Base-by-base conservation (phyloP, 1,140 invertebrate genomes). In the Globodera rostochiensis region DNA sequence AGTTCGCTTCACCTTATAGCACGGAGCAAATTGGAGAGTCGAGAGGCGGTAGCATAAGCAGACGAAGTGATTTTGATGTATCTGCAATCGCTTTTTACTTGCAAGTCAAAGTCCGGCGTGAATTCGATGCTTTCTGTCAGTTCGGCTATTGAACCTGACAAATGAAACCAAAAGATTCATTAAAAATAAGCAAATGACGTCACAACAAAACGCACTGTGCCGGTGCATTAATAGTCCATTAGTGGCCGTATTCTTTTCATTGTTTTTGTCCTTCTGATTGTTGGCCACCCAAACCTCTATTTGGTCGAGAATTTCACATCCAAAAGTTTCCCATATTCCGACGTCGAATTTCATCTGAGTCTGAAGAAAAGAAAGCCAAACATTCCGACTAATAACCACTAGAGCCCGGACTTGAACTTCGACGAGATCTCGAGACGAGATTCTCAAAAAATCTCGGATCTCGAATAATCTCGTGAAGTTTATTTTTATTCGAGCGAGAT, bases 291-390 rank as follows among this genome's bases (percentile, higher is more conserved):
- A 47, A 19, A 69, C 77, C 60, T 87, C 74, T 53, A 88, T 74
- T 36, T 84, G 77, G 70, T 84, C 73, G 4, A 88, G 64, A 46
- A 88, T 75, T 57, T 80, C 82, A 11, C 74, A 64, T 46, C 87
- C 87, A 67, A 88, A 88, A 15, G 45, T 77, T 60, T 88, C 83
- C 87, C 87, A 88, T 2, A 88, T 79, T 6, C 88, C 87, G 1
- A 88, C 87, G 21, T 79, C 53, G 64, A 88, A 88, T 36, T 84
- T 75, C 88, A 88, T 88, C 15, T 83, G 71, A 49, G 74, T 73
- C 79, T 84, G 49, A 84, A 83, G 57, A 36, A 36, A 36, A 36
- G 36, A 36, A 1, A 36, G 36, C 1, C 3, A 45, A 45, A 79
- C 47, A 46, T 77, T 50, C 8, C 15, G 25, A 25, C 25, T 25